Base-by-base conservation (phyloP, 2,113 vertebrate species). In the Pygoscelis adeliae region DNA sequence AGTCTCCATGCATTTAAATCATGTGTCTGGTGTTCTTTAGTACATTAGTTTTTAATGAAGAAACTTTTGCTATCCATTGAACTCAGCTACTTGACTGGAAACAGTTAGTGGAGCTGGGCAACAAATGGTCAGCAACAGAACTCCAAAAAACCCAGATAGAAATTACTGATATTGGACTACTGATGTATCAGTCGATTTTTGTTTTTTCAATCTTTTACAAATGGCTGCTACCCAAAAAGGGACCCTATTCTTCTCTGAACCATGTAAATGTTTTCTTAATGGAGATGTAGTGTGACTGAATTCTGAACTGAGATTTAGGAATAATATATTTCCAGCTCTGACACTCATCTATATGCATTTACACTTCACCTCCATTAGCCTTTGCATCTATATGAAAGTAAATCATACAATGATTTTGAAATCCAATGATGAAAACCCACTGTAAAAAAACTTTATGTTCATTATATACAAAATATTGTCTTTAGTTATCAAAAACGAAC, bases 261-360 rank as follows among this genome's bases (percentile, higher is more conserved):
- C 15, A 29, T 3, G 4, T 15, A 84, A 44, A 26, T 7, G 4
- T 36, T 79, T 53, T 74, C 42, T 20, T 76, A 74, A 79, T 13
- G 30, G 32, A 74, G 18, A 76, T 20, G 4, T 0, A 38, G 40
- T 1, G 0, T 30, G 11, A 69, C n/a, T 46, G 27, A 88, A 83
- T 58, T 58, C 56, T 58, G 27, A 89, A 25, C 15, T 59, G 7
- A 46, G 9, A 80, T 72, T 78, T 62, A 90, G 17, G 49, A 87
- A 62, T 4, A 81, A 61, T 11, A 36, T 38, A 4, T 83, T 65
- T 65, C 22, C 47, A 80, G n/a, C 30, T 80, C 42, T 77, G 38
- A 44, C 1, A 3, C 7, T 81, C 30, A 79, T 11, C 14, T 38
- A 4, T 49, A 73, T 34, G 40, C 26, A 36, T 59, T 84, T 81